Conservation (phyloP, 2,888 invertebrate species). For the Acleris emargana region DNA sequence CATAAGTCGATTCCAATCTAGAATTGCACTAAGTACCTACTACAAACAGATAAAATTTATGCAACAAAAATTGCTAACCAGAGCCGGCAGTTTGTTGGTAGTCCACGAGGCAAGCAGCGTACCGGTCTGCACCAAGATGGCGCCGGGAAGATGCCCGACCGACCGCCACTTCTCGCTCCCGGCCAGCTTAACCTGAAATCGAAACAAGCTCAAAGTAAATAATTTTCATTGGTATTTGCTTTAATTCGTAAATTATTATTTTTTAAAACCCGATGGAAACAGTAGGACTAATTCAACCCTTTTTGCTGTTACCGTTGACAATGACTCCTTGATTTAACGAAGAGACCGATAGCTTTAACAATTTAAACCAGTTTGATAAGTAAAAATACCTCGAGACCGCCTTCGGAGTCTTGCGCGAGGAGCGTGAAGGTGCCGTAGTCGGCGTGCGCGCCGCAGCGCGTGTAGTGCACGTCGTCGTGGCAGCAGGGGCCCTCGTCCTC, state of each 20-base stretch:
- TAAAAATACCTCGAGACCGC: constrained; percentile 86
- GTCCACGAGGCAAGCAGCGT: constrained; percentile 91
- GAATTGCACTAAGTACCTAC: no score
- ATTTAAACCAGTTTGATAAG: constrained; percentile 24
- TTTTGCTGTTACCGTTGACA: neutral
- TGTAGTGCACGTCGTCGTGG: constrained; percentile 67
- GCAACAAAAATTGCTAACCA: constrained; percentile 76
- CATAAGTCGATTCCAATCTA: no score
- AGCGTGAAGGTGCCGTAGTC: constrained; percentile 91
- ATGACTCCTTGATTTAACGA: neutral
- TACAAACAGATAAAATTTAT: no score
- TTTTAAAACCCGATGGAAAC: no score
- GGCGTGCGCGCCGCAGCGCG: constrained; percentile 88
- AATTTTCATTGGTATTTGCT: no score
- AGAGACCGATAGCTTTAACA: constrained; percentile 9
- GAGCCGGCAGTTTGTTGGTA: constrained; percentile 86
- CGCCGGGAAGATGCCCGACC: constrained; percentile 89
- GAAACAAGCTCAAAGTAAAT: neutral
- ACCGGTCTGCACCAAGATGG: constrained; percentile 90
- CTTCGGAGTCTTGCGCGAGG: constrained; percentile 89
- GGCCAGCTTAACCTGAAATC: constrained; percentile 83
- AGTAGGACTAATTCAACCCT: no score
- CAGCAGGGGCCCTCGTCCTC: constrained; percentile 82
- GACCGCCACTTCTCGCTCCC: constrained; percentile 88
- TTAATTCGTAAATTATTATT: no score